Evolutionary conservation across 2,113 vertebrate genomes (phyloP), one percentile per base, ranked within the genome.

Genomic region (Clarias magur): DNA sequence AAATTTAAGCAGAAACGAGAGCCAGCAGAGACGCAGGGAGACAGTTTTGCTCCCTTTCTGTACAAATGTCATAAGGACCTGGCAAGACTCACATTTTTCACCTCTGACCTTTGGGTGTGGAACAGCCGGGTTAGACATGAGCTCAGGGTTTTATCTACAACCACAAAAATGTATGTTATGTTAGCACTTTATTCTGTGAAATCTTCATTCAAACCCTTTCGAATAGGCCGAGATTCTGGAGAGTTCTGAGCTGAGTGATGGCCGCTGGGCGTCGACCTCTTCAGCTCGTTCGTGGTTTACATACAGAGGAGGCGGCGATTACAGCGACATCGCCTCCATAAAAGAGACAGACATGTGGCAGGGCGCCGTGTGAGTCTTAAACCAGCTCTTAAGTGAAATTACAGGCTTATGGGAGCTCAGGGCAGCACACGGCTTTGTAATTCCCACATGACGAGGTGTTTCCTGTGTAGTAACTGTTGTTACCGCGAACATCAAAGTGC

Each of bases 381-480:
- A 89, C 80, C 84, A 56, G 65, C 84, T 85, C 79, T 82, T 9
- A 81, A 57, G 73, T 91, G 62, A 94, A 94, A 93, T 95, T 91
- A 93, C 90, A 95, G 93, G 91, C 90, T 91, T 91, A 89, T 75
- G 16, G 65, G 88, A 57, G 65, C 80, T 82, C 86, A 89, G 91
- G 92, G 88, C 93, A 95, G 90, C 93, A 70, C 78, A 87, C 88
- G 63, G 92, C 91, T 91, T 93, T 95, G 91, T 94, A 93, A 94
- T 94, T 92, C 93, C 79, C 79, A 90, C 89, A 93, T 93, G 93
- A 94, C 91, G 91, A 90, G 90, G 92, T 94, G 92, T 94, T 93
- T 94, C 94, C 93, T 92, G 85, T 95, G 92, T 94, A 89, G 93
- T 95, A 93, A 93, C 93, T 91, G 88, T 88, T 93, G 92, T 93